Evolutionary conservation across 2,797 vertebrate species (phyloP).

Genomic region (Sphenopsis melanotis): DNA sequence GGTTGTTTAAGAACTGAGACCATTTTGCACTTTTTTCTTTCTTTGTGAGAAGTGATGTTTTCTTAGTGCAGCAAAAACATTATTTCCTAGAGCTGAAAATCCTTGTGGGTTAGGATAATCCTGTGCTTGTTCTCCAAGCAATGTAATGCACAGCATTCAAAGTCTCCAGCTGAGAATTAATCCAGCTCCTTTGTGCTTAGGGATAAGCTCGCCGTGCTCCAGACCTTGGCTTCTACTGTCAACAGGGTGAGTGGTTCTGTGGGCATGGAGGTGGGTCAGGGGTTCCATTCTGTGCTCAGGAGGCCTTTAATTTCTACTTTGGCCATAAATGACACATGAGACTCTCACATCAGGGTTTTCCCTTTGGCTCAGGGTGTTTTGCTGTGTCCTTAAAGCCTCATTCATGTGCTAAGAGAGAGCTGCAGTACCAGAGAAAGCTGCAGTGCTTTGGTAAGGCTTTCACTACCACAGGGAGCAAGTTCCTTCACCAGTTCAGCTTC

Average conservation of each 20-base stretch:
- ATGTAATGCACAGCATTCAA: not conserved
- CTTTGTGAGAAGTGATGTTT: not conserved
- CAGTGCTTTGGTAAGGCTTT: not conserved
- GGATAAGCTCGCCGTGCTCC: slow-evolving; percentile 87
- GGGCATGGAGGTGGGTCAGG: fast-evolving
- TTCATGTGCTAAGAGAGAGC: not conserved
- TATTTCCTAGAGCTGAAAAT: not conserved
- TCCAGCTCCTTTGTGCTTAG: slow-evolving; percentile 70
- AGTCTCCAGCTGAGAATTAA: not conserved
- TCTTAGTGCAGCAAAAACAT: not conserved
- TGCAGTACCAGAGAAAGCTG: not conserved
- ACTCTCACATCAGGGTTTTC: not conserved
- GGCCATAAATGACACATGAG: not conserved
- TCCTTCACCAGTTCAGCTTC: not conserved
- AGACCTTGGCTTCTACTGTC: slow-evolving; percentile 85
- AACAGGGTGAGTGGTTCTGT: slow-evolving; percentile 78
- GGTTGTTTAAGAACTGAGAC: not conserved
- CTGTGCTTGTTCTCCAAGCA: not conserved
- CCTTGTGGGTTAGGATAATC: fast-evolving
- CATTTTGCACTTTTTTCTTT: not conserved
- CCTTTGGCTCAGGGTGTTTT: fast-evolving
- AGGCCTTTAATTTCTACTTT: not conserved
- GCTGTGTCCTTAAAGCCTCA: not conserved
- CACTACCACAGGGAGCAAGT: not conserved
- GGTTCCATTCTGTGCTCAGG: not conserved